Base-by-base conservation (phyloP, 1,140 invertebrate species). In the Drosophila grimshawi region DNA sequence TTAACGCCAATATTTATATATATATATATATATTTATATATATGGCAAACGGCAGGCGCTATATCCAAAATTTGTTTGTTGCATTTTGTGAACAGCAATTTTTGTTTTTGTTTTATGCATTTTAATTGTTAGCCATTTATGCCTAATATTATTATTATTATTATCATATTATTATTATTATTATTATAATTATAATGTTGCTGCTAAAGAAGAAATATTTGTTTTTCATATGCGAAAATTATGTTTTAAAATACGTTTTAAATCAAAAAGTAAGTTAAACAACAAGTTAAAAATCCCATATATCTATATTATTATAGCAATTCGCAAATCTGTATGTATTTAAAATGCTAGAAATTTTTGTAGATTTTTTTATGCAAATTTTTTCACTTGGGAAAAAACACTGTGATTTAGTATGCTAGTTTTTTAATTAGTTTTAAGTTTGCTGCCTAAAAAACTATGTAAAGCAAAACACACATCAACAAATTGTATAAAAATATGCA, bases 381-480 rank as follows among this genome's bases (percentile, higher is more conserved):
- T 88, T 89, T 88, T 88, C 83, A 78, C 69, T 88, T 88, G 83
- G 80, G 78, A 89, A 90, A 89, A 90, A 90, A 90, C 82, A 90
- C 90, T 91, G 90, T 91, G 90, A 91, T 91, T 90, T 91, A 91
- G 90, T 85, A 74, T 90, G 86, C 86, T 91, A 91, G 85, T 85
- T 91, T 91, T 91, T 88, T 89, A 89, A 89, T 89, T 89, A 90
- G 86, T 89, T 89, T 85, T 90, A 89, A 89, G 60, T 55, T 65
- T 53, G 33, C 53, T 67, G 52, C 68, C 61, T 43, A 48, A 71
- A 53, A 79, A 65, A 52, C 48, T 33, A 49, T 64, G 55, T 73
- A 67, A 57, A 51, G 43, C 35, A 48, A 59, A 6, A 63, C 11
- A 32, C 49, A 41, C 27, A 39, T 27, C 62, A 75, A 67, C 46